These are phyloP conservation scores for Scartelaos histophorus DNA, from an alignment of 2,113 vertebrate species.

Conservation along the genomic window DNA sequence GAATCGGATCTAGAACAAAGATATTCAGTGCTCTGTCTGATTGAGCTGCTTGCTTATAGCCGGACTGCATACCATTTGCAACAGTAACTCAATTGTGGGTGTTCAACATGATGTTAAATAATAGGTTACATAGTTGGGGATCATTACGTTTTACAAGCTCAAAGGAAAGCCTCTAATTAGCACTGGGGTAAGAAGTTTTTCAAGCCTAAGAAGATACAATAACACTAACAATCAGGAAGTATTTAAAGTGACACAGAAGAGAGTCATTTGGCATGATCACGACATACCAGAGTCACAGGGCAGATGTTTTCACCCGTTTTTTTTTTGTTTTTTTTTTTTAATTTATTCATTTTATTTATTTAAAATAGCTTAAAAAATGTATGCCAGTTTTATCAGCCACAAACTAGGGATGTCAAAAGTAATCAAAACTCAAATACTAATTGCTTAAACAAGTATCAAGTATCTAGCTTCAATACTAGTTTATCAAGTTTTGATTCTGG, in stretches of 20 bases:
- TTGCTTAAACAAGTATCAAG: no score
- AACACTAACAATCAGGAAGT: background rate
- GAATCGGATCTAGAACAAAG: constrained; percentile 1
- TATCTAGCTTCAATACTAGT: no score
- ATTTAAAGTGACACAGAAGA: background rate
- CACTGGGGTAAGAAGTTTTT: background rate
- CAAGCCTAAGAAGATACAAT: background rate
- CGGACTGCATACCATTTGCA: background rate
- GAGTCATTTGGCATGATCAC: background rate
- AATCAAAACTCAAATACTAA: no score
- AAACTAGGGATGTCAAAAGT: no score
- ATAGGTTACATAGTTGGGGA: constrained; percentile 1
- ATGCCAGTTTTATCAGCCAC: no score
- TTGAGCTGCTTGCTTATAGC: background rate
- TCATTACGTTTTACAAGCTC: background rate
- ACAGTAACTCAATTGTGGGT: background rate
- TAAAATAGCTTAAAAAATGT: no score
- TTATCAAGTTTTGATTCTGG: no score
- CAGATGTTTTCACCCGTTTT: background rate
- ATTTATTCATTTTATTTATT: no score
- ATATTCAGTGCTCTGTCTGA: background rate
- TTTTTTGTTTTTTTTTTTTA: no score
- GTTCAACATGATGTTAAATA: constrained; percentile 8
- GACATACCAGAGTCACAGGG: background rate
- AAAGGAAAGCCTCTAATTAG: background rate